phyloP scores from a whole-genome alignment of 2,888 invertebrate genomes.

The Tiliacea aurago region DNA sequence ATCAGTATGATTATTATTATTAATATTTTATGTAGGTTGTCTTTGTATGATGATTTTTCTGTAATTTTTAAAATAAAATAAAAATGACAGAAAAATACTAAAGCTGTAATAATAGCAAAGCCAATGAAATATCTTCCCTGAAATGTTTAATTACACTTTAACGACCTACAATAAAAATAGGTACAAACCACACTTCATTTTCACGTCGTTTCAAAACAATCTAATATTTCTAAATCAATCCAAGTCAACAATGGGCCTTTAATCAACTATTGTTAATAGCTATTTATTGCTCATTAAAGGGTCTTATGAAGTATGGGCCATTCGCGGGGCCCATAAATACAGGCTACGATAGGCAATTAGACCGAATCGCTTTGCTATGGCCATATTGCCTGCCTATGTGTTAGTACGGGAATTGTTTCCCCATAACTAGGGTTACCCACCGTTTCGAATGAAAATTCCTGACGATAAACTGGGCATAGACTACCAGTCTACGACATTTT shows the following conservation, averaged over 20 bases:
- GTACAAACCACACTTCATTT: slow-evolving; percentile 30
- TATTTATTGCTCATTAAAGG: slow-evolving; percentile 75
- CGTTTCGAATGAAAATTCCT: neutral
- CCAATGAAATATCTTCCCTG: neutral
- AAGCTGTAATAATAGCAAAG: neutral
- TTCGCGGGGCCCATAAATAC: slow-evolving; percentile 65
- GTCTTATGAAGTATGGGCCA: slow-evolving; percentile 74
- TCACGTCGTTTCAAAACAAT: slow-evolving; percentile 44
- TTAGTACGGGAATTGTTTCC: slow-evolving; percentile 39
- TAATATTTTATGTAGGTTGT: no score
- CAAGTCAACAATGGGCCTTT: slow-evolving; percentile 57
- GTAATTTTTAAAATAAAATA: no score
- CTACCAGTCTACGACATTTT: no score
- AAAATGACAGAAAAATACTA: no score
- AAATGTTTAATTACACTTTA: no score
- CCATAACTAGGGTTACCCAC: slow-evolving; percentile 27
- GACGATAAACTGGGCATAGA: no score
- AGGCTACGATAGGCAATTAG: slow-evolving; percentile 71
- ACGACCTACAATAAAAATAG: slow-evolving; percentile 7
- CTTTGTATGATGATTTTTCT: no score
- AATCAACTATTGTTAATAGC: slow-evolving; percentile 73
- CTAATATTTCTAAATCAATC: slow-evolving; percentile 52
- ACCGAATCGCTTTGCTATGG: slow-evolving; percentile 66
- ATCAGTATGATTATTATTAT: no score
- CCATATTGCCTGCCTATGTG: slow-evolving; percentile 28